These are phyloP conservation scores for Coenonympha arcania DNA, from an alignment of 2,888 invertebrate species.

Conservation along the genomic window DNA sequence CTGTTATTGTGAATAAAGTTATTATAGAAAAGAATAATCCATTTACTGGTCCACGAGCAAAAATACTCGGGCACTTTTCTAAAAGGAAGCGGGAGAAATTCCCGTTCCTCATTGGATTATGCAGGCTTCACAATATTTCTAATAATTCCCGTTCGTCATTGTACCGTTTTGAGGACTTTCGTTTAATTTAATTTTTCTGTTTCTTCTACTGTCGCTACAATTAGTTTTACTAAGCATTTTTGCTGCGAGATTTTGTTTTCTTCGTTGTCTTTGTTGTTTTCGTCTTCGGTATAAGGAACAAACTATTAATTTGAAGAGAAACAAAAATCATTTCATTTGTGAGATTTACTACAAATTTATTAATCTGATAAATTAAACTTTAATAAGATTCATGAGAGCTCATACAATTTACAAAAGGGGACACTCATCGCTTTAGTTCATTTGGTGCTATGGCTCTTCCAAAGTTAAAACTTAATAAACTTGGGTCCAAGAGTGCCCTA, in stretches of 20 bases:
- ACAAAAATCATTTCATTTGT: too few relatives aligned
- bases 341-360: too few relatives aligned
- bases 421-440: not conserved
- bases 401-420: too few relatives aligned
- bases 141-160: constrained; percentile 67
- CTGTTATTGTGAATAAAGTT: constrained; percentile 65
- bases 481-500: constrained; percentile 31
- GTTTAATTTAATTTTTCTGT: constrained; percentile 40
- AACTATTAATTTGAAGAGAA: too few relatives aligned
- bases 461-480: not conserved
- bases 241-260: too few relatives aligned
- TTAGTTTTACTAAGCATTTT: too few relatives aligned
- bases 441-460: not conserved
- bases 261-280: too few relatives aligned
- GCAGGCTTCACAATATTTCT: constrained; percentile 63
- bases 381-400: not conserved
- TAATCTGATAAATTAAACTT: too few relatives aligned
- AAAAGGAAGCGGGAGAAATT: constrained; percentile 39
- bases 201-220: not conserved
- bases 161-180: constrained; percentile 40
- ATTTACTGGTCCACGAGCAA: constrained; percentile 48
- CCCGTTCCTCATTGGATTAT: constrained; percentile 60
- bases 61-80: constrained; percentile 42
- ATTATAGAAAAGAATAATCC: constrained; percentile 69
- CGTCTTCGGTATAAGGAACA: too few relatives aligned